These are phyloP conservation scores for Atherinosoma microstoma DNA, from an alignment of 2,797 vertebrate genomes.

Conservation along the genomic window DNA sequence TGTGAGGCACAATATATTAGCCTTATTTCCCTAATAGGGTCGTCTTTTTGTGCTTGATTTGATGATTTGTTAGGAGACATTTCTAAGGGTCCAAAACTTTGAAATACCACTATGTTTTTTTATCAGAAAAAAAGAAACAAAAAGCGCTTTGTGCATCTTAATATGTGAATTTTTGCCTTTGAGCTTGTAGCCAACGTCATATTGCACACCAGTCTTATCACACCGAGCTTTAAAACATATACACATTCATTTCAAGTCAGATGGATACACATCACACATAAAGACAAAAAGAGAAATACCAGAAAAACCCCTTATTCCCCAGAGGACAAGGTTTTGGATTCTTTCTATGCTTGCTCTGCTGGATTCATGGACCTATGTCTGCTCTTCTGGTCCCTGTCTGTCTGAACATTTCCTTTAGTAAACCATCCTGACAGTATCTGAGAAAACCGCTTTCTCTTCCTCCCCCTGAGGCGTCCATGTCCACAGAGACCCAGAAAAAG, in stretches of 20 bases:
- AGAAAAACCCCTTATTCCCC: constrained; percentile 39
- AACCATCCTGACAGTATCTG: constrained; percentile 56
- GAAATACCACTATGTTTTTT: not conserved
- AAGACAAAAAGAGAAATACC: constrained; percentile 41
- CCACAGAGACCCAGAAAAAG: constrained; percentile 55
- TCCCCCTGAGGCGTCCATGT: constrained; percentile 59
- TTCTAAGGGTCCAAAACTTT: not conserved
- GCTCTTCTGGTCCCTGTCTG: constrained; percentile 59
- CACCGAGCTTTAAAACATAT: constrained; percentile 9
- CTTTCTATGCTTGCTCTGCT: constrained; percentile 43
- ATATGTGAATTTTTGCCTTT: not conserved
- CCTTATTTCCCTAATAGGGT: not conserved
- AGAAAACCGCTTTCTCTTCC: constrained; percentile 41
- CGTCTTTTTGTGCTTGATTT: not conserved
- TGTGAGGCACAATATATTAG: not conserved
- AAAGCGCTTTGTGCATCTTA: not conserved
- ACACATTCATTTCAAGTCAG: not conserved
- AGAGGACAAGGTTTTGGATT: constrained; percentile 44
- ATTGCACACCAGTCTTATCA: not conserved
- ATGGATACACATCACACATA: constrained; percentile 19
- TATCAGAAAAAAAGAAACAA: too few species aligned
- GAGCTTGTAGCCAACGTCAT: not conserved
- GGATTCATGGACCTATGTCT: constrained; percentile 53
- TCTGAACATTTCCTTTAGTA: constrained; percentile 68
- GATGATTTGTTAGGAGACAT: not conserved